phyloP scores from a whole-genome alignment of 2,888 invertebrate genomes.

The Drosophila mettleri region DNA sequence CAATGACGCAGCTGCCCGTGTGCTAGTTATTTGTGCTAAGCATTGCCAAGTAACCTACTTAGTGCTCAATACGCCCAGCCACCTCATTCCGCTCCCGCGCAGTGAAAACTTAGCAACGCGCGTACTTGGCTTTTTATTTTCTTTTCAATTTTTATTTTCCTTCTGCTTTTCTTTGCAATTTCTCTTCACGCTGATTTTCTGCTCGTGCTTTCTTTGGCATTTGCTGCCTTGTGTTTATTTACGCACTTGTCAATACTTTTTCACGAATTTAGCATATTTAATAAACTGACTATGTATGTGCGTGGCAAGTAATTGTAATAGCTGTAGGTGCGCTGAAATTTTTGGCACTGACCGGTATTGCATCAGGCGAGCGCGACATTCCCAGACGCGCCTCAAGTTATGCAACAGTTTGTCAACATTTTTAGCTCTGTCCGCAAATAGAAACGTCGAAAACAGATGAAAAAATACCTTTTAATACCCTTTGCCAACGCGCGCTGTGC shows the following conservation, averaged over 20 bases:
- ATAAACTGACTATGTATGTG: conserved; percentile 17
- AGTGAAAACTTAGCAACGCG: conserved; percentile 70
- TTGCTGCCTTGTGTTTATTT: conserved; percentile 47
- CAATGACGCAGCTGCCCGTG: conserved; percentile 57
- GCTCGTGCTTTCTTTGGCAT: conserved; percentile 7
- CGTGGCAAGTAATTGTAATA: conserved; percentile 26
- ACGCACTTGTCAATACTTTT: conserved; percentile 56
- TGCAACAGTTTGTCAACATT: conserved; percentile 67
- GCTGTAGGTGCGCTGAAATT: conserved; percentile 42
- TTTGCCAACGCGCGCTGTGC: conserved; percentile 40
- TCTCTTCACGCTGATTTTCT: conserved; percentile 2
- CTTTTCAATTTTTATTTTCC: not conserved
- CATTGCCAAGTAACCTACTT: conserved; percentile 78
- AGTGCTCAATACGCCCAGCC: conserved; percentile 12
- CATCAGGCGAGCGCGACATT: conserved; percentile 73
- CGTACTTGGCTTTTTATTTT: conserved; percentile 61
- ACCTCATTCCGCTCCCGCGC: not conserved
- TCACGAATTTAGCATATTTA: conserved; percentile 36
- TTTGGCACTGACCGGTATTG: conserved; percentile 68
- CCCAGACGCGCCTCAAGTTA: conserved; percentile 77
- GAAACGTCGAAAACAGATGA: conserved; percentile 26
- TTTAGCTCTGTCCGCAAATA: conserved; percentile 54
- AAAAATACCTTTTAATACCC: conserved; percentile 55
- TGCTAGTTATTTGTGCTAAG: conserved; percentile 73
- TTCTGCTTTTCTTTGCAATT: conserved; percentile 15